These are phyloP conservation scores for Enteromius trimaculatus DNA, from an alignment of 2,797 vertebrate species.

Conservation along the genomic window DNA sequence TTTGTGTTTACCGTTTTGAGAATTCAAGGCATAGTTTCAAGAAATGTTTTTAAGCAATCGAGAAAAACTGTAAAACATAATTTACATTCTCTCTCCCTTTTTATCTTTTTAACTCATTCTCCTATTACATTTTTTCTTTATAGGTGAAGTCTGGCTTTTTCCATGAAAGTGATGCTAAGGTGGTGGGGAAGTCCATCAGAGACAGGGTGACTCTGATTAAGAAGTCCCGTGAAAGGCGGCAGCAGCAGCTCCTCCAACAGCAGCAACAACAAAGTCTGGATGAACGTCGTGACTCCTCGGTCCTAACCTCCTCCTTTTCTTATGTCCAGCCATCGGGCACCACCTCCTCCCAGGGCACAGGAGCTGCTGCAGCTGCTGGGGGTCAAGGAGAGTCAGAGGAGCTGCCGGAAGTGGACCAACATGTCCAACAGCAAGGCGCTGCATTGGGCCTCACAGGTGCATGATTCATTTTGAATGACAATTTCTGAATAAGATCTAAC, in stretches of 20 bases:
- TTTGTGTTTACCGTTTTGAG: too few relatives aligned
- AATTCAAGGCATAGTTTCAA: too few relatives aligned
- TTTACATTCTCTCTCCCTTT: not conserved
- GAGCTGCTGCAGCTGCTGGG: slow-evolving; percentile 51
- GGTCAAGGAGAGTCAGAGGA: slow-evolving; percentile 80
- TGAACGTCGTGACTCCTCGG: slow-evolving; percentile 79
- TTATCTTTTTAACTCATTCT: slow-evolving; percentile 11
- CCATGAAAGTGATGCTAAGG: slow-evolving; percentile 94
- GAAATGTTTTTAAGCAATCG: too few relatives aligned
- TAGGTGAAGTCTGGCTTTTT: slow-evolving; percentile 96
- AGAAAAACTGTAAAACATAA: not conserved
- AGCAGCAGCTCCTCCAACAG: slow-evolving; percentile 71
- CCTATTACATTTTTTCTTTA: not conserved
- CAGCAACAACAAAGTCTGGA: slow-evolving; percentile 64
- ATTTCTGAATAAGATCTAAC: not conserved
- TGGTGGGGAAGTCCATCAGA: slow-evolving; percentile 93
- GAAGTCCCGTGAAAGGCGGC: slow-evolving; percentile 86
- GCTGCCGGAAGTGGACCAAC: slow-evolving; percentile 84
- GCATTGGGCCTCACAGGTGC: slow-evolving; percentile 75
- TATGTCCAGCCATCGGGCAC: slow-evolving; percentile 70
- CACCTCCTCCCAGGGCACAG: slow-evolving; percentile 68
- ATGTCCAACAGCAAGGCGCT: slow-evolving; percentile 76
- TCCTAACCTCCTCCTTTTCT: slow-evolving; percentile 65
- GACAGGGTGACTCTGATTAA: slow-evolving; percentile 88
- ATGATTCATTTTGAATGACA: slow-evolving; percentile 1